phyloP scores from a whole-genome alignment of 1,140 invertebrate genomes.

The Maniola jurtina region DNA sequence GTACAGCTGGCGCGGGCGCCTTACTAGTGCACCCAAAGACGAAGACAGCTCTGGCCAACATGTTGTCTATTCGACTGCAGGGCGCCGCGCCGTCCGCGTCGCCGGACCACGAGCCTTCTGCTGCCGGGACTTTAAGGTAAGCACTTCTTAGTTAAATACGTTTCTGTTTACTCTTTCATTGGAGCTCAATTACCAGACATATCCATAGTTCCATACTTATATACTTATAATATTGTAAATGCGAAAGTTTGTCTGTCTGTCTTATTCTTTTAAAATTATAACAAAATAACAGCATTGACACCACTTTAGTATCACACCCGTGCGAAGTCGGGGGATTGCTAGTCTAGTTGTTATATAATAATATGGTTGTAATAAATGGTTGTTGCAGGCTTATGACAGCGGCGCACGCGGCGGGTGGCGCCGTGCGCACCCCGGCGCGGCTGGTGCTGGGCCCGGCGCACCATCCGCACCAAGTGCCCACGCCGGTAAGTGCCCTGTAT shows the following conservation, averaged over 20 bases:
- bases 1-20: constrained; percentile 44
- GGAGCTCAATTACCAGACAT: no score
- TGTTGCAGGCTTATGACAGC: constrained; percentile 85
- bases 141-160: neutral
- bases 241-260: no score
- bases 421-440: constrained; percentile 58
- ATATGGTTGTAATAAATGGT: constrained; percentile 25
- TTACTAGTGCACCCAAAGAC: constrained; percentile 93
- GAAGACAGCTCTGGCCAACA: constrained; percentile 96
- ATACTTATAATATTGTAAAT: no score
- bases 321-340: no score
- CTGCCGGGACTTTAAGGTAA: constrained; percentile 80
- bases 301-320: no score
- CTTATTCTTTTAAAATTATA: no score
- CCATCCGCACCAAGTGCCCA: constrained; percentile 51
- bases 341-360: no score
- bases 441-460: constrained; percentile 56
- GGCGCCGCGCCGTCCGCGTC: constrained; percentile 57
- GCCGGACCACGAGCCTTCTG: constrained; percentile 80
- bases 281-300: no score
- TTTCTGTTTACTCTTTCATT: no score
- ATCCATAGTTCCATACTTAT: no score
- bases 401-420: constrained; percentile 84
- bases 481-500: constrained; percentile 25
- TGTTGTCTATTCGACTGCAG: constrained; percentile 93